Evolutionary conservation across 1,140 invertebrate genomes (phyloP).

Genomic region (Lucilia sericata): DNA sequence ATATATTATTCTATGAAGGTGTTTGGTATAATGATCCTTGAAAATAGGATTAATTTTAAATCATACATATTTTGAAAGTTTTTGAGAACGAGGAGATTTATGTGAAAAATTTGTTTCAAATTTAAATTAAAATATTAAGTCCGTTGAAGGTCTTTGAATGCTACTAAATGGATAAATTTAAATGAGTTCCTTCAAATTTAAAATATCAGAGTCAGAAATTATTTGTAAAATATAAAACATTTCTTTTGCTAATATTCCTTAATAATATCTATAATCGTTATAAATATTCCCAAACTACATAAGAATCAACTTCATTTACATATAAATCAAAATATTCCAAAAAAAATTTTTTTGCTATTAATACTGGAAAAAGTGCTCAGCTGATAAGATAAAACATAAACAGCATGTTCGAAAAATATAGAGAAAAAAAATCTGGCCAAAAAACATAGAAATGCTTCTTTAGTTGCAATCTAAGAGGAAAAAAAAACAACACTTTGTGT

Average conservation of each 20-base stretch:
- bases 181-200: too few species aligned
- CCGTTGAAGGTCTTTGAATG: too few species aligned
- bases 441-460: conserved; percentile 40
- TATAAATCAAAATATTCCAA: conserved; percentile 22
- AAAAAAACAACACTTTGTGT: conserved; percentile 17
- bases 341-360: conserved; percentile 32
- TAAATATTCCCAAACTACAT: neutral
- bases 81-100: too few species aligned
- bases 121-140: too few species aligned
- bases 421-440: neutral
- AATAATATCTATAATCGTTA: neutral
- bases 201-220: too few species aligned
- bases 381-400: conserved; percentile 42
- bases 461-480: neutral
- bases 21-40: too few species aligned
- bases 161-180: too few species aligned
- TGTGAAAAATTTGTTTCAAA: too few species aligned
- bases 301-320: neutral
- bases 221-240: too few species aligned
- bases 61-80: too few species aligned
- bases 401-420: conserved; percentile 26
- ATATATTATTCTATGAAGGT: too few species aligned
- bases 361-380: neutral
- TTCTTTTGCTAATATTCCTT: neutral
- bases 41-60: too few species aligned